Evolutionary conservation across 2,888 invertebrate genomes (phyloP).

Genomic region (Pachymerium ferrugineum): DNA sequence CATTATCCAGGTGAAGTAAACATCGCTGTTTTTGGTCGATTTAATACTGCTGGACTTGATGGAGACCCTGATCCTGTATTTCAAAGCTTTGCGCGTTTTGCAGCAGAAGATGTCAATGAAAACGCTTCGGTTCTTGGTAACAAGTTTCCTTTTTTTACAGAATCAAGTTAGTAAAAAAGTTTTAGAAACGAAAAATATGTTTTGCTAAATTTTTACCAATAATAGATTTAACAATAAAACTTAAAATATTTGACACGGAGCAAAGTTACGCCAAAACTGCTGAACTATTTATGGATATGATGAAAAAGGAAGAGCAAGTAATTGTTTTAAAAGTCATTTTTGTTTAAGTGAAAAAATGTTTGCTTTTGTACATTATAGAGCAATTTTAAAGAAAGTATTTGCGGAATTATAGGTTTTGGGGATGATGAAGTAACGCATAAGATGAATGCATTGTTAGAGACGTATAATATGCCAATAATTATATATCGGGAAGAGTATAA

Average conservation of each 20-base stretch:
- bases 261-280: not conserved
- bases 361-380: not conserved
- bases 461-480: not conserved
- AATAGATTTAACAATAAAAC: not conserved
- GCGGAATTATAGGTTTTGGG: not conserved
- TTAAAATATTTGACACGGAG: not conserved
- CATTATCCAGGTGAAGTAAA: not conserved
- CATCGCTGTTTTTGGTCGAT: not conserved
- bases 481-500: not conserved
- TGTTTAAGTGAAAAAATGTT: not conserved
- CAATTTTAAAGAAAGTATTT: not conserved
- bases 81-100: not conserved
- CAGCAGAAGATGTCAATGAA: not conserved
- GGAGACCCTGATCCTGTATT: not conserved
- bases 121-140: not conserved
- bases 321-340: not conserved
- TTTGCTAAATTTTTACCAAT: too few relatives aligned
- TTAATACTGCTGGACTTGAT: not conserved
- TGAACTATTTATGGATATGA: not conserved
- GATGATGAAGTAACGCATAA: not conserved
- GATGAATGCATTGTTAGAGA: not conserved
- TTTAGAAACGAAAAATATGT: not conserved
- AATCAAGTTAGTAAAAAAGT: not conserved
- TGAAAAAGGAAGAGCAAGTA: not conserved
- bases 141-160: not conserved